These are phyloP conservation scores for Doryteuthis pealeii DNA, from an alignment of 1,140 invertebrate genomes.

Conservation along the genomic window DNA sequence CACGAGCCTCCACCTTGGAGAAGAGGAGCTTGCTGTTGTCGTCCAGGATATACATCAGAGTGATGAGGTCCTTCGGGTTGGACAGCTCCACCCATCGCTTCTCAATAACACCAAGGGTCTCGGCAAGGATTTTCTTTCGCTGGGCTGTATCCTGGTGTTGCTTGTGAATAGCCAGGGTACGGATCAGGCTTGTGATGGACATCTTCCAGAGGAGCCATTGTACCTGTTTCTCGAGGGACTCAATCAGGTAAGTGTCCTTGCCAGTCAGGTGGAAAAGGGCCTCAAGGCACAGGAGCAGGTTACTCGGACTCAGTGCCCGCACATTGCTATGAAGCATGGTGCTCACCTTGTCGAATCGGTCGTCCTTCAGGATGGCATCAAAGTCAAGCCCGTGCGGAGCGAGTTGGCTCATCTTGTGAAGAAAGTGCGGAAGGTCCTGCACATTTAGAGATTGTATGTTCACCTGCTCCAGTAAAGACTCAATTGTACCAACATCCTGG, in stretches of 20 bases:
- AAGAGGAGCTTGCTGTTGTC: slow-evolving; percentile 6
- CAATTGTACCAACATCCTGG: not conserved
- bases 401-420: not conserved
- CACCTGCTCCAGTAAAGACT: not conserved
- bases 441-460: not conserved
- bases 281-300: slow-evolving; percentile 5
- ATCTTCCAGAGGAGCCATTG: slow-evolving; percentile 17
- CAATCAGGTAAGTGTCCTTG: slow-evolving; percentile 16
- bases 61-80: slow-evolving; percentile 16
- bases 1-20: slow-evolving; percentile 15
- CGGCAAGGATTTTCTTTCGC: slow-evolving; percentile 3
- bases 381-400: not conserved
- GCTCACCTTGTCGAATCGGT: not conserved
- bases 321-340: not conserved
- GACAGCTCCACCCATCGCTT: slow-evolving; percentile 20
- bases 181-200: slow-evolving; percentile 5
- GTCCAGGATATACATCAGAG: slow-evolving; percentile 18
- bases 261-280: slow-evolving; percentile 6
- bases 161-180: slow-evolving; percentile 14
- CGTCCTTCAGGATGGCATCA: not conserved
- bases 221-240: slow-evolving; percentile 18
- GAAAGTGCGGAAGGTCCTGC: not conserved
- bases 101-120: slow-evolving; percentile 11
- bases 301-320: not conserved
- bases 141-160: slow-evolving; percentile 16